phyloP scores from a whole-genome alignment of 2,113 vertebrate genomes.

The Gymnobelideus leadbeateri region DNA sequence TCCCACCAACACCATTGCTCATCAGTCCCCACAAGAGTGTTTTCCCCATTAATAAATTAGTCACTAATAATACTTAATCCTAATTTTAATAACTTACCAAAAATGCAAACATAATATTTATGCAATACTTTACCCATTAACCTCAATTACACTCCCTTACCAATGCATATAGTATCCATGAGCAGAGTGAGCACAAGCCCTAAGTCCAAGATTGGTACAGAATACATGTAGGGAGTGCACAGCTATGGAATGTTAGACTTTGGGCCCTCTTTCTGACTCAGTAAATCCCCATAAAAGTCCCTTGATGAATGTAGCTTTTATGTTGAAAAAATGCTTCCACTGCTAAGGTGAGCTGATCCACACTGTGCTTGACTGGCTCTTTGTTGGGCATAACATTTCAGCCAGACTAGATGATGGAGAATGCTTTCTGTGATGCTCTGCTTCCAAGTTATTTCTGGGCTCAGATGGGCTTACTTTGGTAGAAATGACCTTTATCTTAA shows the following conservation, averaged over 20 bases:
- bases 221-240: neutral
- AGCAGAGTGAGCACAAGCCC: too few relatives aligned
- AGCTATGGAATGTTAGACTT: neutral
- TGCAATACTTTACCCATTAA: too few relatives aligned
- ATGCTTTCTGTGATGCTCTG: neutral
- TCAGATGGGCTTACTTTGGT: neutral
- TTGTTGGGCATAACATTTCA: neutral
- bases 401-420: neutral
- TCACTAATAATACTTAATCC: too few relatives aligned
- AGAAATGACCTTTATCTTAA: neutral
- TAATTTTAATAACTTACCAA: too few relatives aligned
- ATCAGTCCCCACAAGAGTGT: neutral
- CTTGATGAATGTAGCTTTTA: neutral
- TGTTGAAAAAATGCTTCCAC: neutral
- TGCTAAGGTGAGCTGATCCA: neutral
- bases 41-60: neutral
- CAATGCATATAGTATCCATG: too few relatives aligned
- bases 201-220: too few relatives aligned
- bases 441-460: neutral
- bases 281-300: neutral
- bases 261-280: neutral
- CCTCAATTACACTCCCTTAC: too few relatives aligned
- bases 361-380: neutral
- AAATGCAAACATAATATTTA: too few relatives aligned
- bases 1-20: neutral